Evolutionary conservation across 2,888 invertebrate species (phyloP).

Genomic region (Beris morrisii): DNA sequence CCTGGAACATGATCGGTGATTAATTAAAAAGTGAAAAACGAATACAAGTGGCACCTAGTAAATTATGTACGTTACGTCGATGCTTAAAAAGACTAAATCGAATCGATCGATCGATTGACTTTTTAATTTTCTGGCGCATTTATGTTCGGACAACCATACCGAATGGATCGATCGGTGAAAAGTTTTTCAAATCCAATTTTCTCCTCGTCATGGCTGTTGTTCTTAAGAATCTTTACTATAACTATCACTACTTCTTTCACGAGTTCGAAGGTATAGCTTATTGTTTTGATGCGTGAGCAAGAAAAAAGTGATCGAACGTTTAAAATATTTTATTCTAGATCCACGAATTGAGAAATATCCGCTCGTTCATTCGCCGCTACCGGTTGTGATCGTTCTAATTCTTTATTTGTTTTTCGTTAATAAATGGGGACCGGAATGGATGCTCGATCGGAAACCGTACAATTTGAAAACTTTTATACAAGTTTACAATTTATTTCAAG

Average conservation of each 20-base stretch:
- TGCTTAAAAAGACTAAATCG: no score
- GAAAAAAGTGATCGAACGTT: background rate
- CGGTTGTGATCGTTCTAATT: conserved; percentile 60
- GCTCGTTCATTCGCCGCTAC: conserved; percentile 67
- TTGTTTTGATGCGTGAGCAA: background rate
- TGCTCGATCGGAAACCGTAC: conserved; percentile 67
- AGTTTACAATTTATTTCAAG: conserved; percentile 67
- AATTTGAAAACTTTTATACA: conserved; percentile 67
- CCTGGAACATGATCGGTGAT: no score
- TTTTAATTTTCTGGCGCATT: no score
- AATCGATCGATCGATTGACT: no score
- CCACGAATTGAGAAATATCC: conserved; percentile 64
- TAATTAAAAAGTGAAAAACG: no score
- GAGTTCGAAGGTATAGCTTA: conserved; percentile 20
- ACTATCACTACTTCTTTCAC: conserved; percentile 19
- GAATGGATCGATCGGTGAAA: no score
- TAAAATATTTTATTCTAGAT: conserved; percentile 39
- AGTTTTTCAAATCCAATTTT: background rate
- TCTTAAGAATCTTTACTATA: conserved; percentile 10
- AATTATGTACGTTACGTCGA: no score
- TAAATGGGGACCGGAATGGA: conserved; percentile 71
- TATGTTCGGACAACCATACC: no score
- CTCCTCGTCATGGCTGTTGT: conserved; percentile 17
- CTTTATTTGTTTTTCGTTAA: conserved; percentile 71
- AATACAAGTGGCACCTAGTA: no score